Conservation (phyloP, 2,113 vertebrate genomes). For the Bagarius yarrelli region DNA sequence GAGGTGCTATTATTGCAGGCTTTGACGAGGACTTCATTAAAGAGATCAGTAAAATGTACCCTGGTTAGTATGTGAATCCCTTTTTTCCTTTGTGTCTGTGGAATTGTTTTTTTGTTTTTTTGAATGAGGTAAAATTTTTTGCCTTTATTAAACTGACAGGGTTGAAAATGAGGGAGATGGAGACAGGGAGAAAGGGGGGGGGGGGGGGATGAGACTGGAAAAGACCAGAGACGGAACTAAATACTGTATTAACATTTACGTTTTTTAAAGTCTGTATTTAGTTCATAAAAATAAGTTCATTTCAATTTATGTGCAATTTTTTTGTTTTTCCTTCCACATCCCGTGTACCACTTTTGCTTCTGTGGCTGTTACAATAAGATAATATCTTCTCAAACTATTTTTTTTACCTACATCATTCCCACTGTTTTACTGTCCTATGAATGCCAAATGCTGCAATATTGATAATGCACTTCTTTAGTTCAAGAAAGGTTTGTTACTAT, state of each 20-base stretch:
- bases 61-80: conserved; percentile 72
- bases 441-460: conserved; percentile 20
- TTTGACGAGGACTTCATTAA: conserved; percentile 87
- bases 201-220: too few relatives aligned
- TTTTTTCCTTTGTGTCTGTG: not conserved
- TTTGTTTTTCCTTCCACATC: not conserved
- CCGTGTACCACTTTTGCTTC: too few relatives aligned
- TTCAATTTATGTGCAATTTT: not conserved
- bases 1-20: conserved; percentile 95
- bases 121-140: too few relatives aligned
- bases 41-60: conserved; percentile 97
- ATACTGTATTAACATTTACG: not conserved
- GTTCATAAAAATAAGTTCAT: not conserved
- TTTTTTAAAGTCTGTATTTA: not conserved
- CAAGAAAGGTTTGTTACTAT: not conserved
- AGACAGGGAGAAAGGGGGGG: too few relatives aligned
- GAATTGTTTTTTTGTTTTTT: not conserved
- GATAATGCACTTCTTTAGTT: not conserved
- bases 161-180: too few relatives aligned
- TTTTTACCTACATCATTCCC: not conserved
- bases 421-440: conserved; percentile 11
- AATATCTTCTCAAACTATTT: not conserved
- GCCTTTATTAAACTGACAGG: too few relatives aligned
- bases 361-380: not conserved
- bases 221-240: too few relatives aligned